Conservation (phyloP, 2,888 invertebrate genomes). For the Ophraella communa region DNA sequence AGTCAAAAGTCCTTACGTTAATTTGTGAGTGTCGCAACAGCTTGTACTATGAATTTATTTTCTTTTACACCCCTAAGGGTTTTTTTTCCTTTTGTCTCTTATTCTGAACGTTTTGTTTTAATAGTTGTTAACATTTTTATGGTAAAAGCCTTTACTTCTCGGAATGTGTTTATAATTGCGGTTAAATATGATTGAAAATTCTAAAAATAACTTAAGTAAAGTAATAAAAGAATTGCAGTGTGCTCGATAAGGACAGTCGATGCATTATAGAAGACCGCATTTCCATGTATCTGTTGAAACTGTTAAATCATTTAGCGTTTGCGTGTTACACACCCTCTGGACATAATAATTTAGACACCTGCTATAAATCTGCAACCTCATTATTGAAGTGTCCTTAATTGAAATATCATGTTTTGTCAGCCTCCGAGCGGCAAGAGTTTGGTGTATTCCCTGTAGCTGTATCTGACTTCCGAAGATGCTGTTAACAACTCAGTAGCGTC, state of each 20-base stretch:
- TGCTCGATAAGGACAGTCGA: background rate
- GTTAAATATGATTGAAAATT: too few relatives aligned
- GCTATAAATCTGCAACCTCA: constrained; percentile 61
- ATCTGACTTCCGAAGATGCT: constrained; percentile 26
- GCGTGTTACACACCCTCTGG: constrained; percentile 47
- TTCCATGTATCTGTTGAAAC: constrained; percentile 10
- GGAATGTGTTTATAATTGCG: too few relatives aligned
- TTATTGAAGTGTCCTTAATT: constrained; percentile 69
- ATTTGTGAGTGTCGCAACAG: constrained; percentile 57
- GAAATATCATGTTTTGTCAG: constrained; percentile 66
- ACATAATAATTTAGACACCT: constrained; percentile 50
- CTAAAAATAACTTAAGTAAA: too few relatives aligned
- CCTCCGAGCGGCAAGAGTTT: constrained; percentile 34
- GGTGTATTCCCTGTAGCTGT: constrained; percentile 6
- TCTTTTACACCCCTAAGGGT: constrained; percentile 35
- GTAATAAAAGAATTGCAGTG: too few relatives aligned
- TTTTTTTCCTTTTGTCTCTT: background rate
- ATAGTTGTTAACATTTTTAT: constrained; percentile 33
- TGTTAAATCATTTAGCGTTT: constrained; percentile 45
- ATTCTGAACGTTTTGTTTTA: constrained; percentile 29
- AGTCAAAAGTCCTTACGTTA: constrained; percentile 58
- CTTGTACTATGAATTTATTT: constrained; percentile 54
- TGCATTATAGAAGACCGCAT: background rate
- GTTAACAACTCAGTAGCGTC: constrained; percentile 13
- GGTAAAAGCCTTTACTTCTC: too few relatives aligned